A percentile compares a stretch with the other conserved stretches of the same genome.
Evolutionary conservation across 2,113 vertebrate species (phyloP).

Genomic region (Coryphaenoides rupestris): DNA sequence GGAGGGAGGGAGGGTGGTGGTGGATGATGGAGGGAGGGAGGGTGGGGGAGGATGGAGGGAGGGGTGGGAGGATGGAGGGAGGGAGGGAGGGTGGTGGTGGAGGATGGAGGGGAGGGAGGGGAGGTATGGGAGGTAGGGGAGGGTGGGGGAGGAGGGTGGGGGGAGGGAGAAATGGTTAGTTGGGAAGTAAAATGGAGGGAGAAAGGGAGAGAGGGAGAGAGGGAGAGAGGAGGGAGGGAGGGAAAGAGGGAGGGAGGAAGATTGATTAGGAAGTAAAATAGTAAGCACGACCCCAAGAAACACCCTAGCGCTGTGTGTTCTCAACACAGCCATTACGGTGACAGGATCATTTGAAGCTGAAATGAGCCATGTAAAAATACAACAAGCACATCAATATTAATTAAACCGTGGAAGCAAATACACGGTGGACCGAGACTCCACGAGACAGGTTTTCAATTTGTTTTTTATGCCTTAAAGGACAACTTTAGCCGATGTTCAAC

Average conservation of each 20-base stretch:
- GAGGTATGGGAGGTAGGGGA: too few species aligned
- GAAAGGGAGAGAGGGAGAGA: constrained; percentile 20
- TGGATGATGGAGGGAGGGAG: background rate
- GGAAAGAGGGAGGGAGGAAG: background rate
- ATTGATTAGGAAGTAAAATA: background rate
- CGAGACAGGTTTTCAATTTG: background rate
- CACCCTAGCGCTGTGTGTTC: background rate
- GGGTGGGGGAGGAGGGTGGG: background rate
- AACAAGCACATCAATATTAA: constrained; percentile 13
- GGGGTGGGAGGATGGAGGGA: background rate
- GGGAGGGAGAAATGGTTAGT: too few species aligned
- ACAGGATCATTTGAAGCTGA: constrained; percentile 27
- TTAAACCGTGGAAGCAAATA: constrained; percentile 2
- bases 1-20: background rate
- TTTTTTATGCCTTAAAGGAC: background rate
- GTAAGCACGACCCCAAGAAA: background rate
- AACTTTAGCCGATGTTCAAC: too few species aligned
- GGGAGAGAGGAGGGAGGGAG: constrained; percentile 11
- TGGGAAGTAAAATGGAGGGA: too few species aligned
- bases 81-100: background rate
- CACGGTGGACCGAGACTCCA: background rate
- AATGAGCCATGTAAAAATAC: constrained; percentile 24
- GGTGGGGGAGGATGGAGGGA: background rate
- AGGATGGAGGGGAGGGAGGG: background rate
- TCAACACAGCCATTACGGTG: constrained; percentile 19